phyloP scores from a whole-genome alignment of 1,140 invertebrate species.

The Lasioglossum baleicum region DNA sequence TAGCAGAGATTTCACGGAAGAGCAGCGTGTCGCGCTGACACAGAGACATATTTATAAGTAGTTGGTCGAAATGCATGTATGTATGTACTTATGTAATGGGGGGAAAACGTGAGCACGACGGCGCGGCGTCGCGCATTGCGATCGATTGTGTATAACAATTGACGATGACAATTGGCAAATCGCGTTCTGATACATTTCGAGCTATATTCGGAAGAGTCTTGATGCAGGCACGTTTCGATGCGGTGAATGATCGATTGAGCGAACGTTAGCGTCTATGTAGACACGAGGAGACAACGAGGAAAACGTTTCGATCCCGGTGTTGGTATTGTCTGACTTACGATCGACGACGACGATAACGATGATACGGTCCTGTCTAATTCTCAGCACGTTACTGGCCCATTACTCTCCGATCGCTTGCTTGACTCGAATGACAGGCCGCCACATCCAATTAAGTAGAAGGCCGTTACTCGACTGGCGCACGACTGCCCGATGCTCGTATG shows the following conservation, averaged over 20 bases:
- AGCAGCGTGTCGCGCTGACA: background rate
- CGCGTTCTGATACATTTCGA: background rate
- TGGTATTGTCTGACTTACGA: constrained; percentile 18
- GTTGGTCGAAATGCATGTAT: background rate
- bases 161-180: background rate
- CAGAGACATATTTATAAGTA: background rate
- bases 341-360: background rate
- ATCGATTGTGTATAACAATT: too few species aligned
- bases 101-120: background rate
- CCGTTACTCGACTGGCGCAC: constrained; percentile 31
- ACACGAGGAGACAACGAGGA: background rate
- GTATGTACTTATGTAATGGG: background rate
- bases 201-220: background rate
- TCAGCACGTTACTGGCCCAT: constrained; percentile 39
- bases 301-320: background rate
- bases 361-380: background rate
- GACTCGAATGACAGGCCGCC: background rate
- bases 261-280: too few species aligned
- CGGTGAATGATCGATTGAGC: too few species aligned
- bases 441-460: constrained; percentile 11
- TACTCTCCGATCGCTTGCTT: background rate
- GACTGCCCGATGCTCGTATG: constrained; percentile 6
- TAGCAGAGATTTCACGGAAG: background rate
- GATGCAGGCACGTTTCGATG: background rate
- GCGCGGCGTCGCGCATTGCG: too few species aligned